Conservation (phyloP, 2,113 vertebrate species). For the Orthonyx spaldingii region DNA sequence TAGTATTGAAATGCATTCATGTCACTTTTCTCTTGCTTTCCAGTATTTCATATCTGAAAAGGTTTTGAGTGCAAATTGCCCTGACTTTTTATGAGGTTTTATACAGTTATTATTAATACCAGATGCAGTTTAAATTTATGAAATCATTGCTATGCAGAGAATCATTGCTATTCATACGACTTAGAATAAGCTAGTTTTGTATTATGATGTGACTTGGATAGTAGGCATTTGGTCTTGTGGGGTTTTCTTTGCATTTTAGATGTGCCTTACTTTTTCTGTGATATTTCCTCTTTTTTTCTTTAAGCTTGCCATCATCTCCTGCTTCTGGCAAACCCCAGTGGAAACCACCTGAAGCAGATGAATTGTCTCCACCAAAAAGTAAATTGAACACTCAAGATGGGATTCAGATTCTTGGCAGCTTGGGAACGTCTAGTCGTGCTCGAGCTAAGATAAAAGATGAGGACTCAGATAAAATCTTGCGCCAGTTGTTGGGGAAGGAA, state of each 20-base stretch:
- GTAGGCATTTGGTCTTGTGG: background rate
- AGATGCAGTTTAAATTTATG: background rate
- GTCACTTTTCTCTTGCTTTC: background rate
- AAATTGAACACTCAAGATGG: slow-evolving; percentile 71
- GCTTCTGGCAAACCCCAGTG: slow-evolving; percentile 83
- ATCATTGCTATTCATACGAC: too few species aligned
- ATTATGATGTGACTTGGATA: background rate
- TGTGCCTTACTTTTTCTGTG: slow-evolving; percentile 12
- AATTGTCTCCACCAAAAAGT: slow-evolving; percentile 68
- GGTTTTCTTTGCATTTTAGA: background rate
- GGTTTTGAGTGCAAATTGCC: background rate
- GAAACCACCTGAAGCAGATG: slow-evolving; percentile 70
- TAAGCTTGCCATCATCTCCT: slow-evolving; percentile 83
- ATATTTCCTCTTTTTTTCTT: slow-evolving; percentile 20
- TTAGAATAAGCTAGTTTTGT: background rate
- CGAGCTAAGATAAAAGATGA: slow-evolving; percentile 82
- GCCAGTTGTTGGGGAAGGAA: slow-evolving; percentile 89
- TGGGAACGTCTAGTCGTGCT: slow-evolving; percentile 65
- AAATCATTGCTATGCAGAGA: background rate
- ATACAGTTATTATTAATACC: background rate
- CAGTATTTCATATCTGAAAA: background rate
- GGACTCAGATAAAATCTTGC: slow-evolving; percentile 84
- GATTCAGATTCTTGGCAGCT: slow-evolving; percentile 70
- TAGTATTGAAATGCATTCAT: background rate
- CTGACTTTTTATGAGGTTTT: background rate